These are phyloP conservation scores for Cynopterus sphinx DNA, from an alignment of 2,797 vertebrate genomes.

Conservation along the genomic window DNA sequence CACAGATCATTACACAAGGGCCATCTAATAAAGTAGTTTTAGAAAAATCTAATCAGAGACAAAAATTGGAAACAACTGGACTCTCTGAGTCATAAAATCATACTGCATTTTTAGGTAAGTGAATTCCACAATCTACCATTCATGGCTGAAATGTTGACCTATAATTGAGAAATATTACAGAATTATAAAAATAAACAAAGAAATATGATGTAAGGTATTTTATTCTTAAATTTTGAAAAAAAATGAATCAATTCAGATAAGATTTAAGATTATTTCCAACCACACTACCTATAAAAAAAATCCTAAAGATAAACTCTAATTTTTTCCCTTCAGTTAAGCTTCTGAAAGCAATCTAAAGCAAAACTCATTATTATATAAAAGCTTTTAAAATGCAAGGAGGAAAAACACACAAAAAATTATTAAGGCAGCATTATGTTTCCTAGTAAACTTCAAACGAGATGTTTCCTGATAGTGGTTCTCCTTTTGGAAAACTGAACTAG, in stretches of 20 bases:
- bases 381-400: constrained; percentile 4
- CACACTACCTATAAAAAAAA: constrained; percentile 33
- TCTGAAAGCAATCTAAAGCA: constrained; percentile 41
- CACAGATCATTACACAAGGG: constrained; percentile 71
- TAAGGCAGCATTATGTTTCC: not conserved
- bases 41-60: constrained; percentile 74
- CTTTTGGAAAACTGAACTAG: not conserved
- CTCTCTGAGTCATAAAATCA: constrained; percentile 66
- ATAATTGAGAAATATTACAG: constrained; percentile 57
- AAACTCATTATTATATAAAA: constrained; percentile 45
- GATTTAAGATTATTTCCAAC: constrained; percentile 36
- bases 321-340: not conserved
- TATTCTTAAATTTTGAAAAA: constrained; percentile 43
- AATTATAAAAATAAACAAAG: constrained; percentile 58
- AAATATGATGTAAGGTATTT: constrained; percentile 48
- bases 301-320: not conserved
- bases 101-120: constrained; percentile 59
- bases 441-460: not conserved
- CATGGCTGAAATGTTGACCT: constrained; percentile 9
- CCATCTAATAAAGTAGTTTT: constrained; percentile 64
- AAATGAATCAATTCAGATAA: not conserved
- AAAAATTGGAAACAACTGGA: constrained; percentile 69
- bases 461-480: not conserved
- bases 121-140: constrained; percentile 33
- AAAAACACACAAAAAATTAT: not conserved